Evolutionary conservation across 2,888 invertebrate species (phyloP), one percentile per base, ranked within the genome.

Genomic region (Acheta domesticus): DNA sequence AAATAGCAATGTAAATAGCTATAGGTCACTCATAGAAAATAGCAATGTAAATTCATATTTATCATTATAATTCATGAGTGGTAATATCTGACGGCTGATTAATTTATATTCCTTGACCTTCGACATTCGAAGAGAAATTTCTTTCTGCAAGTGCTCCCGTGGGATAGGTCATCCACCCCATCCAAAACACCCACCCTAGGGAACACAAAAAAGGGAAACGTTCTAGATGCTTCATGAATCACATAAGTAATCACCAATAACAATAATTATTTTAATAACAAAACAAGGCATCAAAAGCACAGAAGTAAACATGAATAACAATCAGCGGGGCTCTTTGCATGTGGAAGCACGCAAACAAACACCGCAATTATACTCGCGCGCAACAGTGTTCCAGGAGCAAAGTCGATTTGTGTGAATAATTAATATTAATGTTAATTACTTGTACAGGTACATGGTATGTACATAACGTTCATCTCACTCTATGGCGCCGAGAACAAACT

Each of bases 341-440:
- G 62, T 14, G 16, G 62, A n/a, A 62, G 62, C n/a, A 62, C 62
- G 62, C n/a, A 62, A 19, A 62, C n/a, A 62, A 62, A 62, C 62
- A 62, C 16, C n/a, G 62, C 62, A 62, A 62, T 62, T 62, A 62
- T 62, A 62, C 62, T 62, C 62, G n/a, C n/a, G 14, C n/a, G 62
- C 62, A 62, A n/a, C 62, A 36, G 36, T 36, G n/a, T 62, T 62
- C 62, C 36, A 36, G 62, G 62, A 62, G 62, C 14, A 14, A 62
- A 62, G 14, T 62, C n/a, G 62, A 62, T 62, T 62, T 62, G 62
- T 62, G 62, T 62, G 62, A 62, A 62, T 62, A 62, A 62, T 62
- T 14, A 62, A 62, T 19, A 62, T 62, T 62, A 62, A 62, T 62
- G 62, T 62, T 62, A 62, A 62, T 62, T 62, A 62, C 62, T 62